Conservation (phyloP, 2,888 invertebrate species). For the Furcula furcula region DNA sequence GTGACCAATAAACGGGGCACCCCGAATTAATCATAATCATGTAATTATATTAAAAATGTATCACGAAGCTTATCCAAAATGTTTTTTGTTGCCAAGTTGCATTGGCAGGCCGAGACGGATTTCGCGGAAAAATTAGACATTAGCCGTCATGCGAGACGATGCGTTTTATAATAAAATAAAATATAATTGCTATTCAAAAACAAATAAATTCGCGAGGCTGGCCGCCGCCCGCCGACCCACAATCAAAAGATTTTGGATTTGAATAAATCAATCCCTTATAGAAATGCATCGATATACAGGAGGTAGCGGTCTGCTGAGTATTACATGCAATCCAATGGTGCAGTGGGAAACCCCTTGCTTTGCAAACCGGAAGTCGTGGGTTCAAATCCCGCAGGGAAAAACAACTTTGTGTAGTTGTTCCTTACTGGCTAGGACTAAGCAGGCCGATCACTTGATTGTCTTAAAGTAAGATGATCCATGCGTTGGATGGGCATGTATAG, state of each 20-base stretch:
- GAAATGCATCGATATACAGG: conserved; percentile 74
- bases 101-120: conserved; percentile 53
- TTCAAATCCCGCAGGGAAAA: too few species aligned
- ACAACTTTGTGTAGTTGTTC: too few species aligned
- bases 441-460: too few species aligned
- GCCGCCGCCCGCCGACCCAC: conserved; percentile 67
- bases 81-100: conserved; percentile 39
- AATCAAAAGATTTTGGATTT: conserved; percentile 75
- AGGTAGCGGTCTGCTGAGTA: conserved; percentile 7
- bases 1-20: too few species aligned
- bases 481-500: too few species aligned
- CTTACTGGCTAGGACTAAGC: too few species aligned
- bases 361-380: too few species aligned
- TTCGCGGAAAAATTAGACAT: conserved; percentile 72
- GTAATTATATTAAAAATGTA: conserved; percentile 52
- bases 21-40: conserved; percentile 44
- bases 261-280: conserved; percentile 80
- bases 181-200: conserved; percentile 81
- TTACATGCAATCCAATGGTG: too few species aligned
- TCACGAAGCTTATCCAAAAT: conserved; percentile 33
- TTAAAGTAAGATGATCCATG: too few species aligned
- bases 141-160: conserved; percentile 63
- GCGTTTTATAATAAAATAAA: conserved; percentile 72
- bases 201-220: conserved; percentile 66
- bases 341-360: too few species aligned